Conservation (phyloP, 1,140 invertebrate species). For the Drosophila burlai region DNA sequence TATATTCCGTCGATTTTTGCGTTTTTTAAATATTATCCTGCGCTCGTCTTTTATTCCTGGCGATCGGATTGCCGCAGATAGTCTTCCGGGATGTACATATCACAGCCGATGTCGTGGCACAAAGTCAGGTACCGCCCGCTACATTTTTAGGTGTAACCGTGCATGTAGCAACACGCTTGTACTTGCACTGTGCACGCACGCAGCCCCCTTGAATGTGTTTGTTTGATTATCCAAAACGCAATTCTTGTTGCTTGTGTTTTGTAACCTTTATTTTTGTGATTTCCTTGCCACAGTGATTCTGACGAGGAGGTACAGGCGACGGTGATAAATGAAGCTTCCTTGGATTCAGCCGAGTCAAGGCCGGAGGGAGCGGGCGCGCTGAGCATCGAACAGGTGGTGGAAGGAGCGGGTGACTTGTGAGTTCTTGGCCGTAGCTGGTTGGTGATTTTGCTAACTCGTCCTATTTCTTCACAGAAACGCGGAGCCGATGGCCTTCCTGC, state of each 20-base stretch:
- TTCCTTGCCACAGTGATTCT: not conserved
- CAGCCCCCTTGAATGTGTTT: conserved; percentile 2
- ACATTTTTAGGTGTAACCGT: not conserved
- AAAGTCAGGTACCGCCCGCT: conserved; percentile 52
- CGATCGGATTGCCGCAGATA: not conserved
- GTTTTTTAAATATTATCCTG: not conserved
- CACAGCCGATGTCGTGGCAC: conserved; percentile 61
- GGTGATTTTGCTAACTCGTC: not conserved
- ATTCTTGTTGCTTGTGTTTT: not conserved
- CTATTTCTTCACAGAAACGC: conserved; percentile 31
- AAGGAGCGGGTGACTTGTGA: conserved; percentile 34
- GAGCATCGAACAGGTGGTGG: conserved; percentile 34
- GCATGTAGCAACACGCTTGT: conserved; percentile 47
- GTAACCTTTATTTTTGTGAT: not conserved
- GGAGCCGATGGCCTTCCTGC: conserved; percentile 70
- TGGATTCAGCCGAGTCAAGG: conserved; percentile 30
- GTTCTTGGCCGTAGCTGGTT: conserved; percentile 28
- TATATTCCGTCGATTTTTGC: conserved; percentile 15
- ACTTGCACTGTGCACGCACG: conserved; percentile 30
- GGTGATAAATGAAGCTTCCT: conserved; percentile 28
- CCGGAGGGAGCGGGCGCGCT: conserved; percentile 35
- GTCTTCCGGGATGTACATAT: conserved; percentile 34
- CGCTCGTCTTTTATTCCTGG: not conserved
- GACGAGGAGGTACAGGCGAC: conserved; percentile 23
- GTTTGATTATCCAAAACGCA: not conserved